Percentiles rank a stretch among this genome's conserved stretches.
Evolutionary conservation across 2,113 vertebrate genomes (phyloP).

Genomic region (Motacilla alba): DNA sequence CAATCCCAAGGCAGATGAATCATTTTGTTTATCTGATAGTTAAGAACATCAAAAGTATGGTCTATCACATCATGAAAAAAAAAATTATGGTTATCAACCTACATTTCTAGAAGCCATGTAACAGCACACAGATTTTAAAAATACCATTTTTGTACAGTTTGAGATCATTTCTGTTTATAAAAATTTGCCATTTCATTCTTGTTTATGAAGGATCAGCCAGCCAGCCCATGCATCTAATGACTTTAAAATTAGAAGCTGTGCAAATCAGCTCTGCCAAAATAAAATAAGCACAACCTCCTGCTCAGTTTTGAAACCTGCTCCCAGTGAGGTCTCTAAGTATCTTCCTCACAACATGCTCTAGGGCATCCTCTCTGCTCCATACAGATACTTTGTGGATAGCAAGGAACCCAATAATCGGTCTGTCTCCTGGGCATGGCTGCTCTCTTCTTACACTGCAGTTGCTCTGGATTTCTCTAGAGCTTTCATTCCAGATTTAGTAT

Average conservation of each 20-base stretch:
- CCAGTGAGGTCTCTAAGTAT: not conserved
- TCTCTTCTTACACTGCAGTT: not conserved
- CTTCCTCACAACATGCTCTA: constrained; percentile 7
- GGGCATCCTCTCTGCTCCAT: not conserved
- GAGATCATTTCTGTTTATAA: not conserved
- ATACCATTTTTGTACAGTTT: not conserved
- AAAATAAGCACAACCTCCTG: constrained; percentile 54
- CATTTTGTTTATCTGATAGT: constrained; percentile 24
- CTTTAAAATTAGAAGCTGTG: constrained; percentile 67
- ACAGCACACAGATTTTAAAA: not conserved
- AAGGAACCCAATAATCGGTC: not conserved
- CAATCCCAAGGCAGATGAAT: constrained; percentile 55
- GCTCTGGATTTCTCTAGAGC: not conserved
- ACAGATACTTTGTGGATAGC: not conserved
- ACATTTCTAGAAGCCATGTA: constrained; percentile 22
- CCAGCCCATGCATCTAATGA: constrained; percentile 56
- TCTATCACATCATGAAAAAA: constrained; percentile 11
- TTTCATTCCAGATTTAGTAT: not conserved
- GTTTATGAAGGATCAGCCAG: constrained; percentile 59
- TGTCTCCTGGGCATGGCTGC: not conserved
- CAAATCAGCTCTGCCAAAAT: constrained; percentile 50
- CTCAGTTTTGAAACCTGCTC: constrained; percentile 39
- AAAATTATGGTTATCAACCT: constrained; percentile 12
- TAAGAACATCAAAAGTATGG: constrained; percentile 13
- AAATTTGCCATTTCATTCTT: constrained; percentile 53